Percentiles rank a stretch among this genome's conserved stretches.
Conservation (phyloP, 2,113 vertebrate species). For the Pampusana beccarii region DNA sequence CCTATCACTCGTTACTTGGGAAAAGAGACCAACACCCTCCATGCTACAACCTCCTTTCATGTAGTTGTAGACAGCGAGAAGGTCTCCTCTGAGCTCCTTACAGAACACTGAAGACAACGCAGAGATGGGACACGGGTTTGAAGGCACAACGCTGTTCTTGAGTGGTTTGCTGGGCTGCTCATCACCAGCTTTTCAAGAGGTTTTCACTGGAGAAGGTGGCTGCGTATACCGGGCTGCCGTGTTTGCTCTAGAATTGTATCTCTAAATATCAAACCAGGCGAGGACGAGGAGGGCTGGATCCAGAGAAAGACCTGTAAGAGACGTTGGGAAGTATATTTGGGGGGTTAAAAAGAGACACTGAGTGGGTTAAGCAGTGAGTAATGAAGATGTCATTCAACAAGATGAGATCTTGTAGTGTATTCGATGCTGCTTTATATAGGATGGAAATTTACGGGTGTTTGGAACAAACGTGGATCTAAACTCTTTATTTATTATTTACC, state of each 20-base stretch:
- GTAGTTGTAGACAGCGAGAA: too few relatives aligned
- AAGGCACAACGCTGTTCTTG: background rate
- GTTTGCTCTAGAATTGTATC: background rate
- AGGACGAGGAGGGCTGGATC: background rate
- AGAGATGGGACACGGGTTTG: accelerated
- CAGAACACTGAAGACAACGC: accelerated
- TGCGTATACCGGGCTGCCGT: accelerated
- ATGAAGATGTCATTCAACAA: background rate
- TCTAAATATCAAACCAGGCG: background rate
- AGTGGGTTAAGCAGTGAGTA: conserved; percentile 39
- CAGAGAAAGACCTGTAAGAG: background rate
- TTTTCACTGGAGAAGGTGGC: background rate
- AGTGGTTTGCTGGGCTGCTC: background rate
- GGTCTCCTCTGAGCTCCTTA: too few relatives aligned
- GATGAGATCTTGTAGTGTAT: background rate
- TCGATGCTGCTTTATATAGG: background rate
- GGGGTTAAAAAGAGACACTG: conserved; percentile 38
- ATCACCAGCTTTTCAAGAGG: background rate
- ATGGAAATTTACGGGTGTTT: conserved; percentile 39
- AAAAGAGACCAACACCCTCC: too few relatives aligned
- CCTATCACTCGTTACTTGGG: too few relatives aligned
- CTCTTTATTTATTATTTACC: background rate
- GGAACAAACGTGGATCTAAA: background rate
- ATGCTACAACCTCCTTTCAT: too few relatives aligned
- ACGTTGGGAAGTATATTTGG: accelerated